phyloP scores from a whole-genome alignment of 2,797 vertebrate species.

The Pseudomugil tenellus region DNA sequence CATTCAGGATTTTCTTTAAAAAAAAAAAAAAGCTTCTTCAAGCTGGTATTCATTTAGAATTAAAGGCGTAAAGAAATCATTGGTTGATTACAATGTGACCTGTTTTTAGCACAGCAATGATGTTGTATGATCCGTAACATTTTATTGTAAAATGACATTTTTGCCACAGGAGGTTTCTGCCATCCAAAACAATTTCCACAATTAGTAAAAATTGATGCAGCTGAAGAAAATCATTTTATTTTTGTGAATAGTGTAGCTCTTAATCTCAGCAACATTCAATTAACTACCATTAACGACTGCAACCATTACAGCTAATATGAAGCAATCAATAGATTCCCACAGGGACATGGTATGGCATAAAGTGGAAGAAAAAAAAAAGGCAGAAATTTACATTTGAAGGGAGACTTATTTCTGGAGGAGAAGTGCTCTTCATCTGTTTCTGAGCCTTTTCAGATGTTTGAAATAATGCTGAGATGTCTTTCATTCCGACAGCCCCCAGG shows the following conservation, averaged over 20 bases:
- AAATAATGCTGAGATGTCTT: neutral
- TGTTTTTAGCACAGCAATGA: neutral
- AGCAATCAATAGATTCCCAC: neutral
- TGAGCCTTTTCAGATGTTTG: neutral
- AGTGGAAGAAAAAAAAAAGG: neutral
- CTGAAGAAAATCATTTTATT: neutral
- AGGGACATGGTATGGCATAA: neutral
- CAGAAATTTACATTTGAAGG: neutral
- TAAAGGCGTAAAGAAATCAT: neutral
- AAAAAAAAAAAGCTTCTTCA: neutral
- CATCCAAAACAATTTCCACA: conserved; percentile 20
- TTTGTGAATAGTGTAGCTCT: conserved; percentile 1
- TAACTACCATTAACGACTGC: conserved; percentile 1
- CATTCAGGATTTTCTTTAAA: neutral
- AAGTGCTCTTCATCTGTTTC: neutral
- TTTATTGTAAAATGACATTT: conserved; percentile 9
- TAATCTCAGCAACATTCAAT: neutral
- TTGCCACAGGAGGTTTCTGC: conserved; percentile 13
- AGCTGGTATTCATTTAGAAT: neutral
- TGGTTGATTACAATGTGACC: neutral
- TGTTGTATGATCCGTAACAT: neutral
- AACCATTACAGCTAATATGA: neutral
- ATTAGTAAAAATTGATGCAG: conserved; percentile 22
- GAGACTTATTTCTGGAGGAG: neutral
- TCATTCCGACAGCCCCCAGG: conserved; percentile 86